Percentiles rank a stretch among this genome's conserved stretches.
Evolutionary conservation across 2,113 vertebrate genomes (phyloP).

Genomic region (Actenoides lindsayi): DNA sequence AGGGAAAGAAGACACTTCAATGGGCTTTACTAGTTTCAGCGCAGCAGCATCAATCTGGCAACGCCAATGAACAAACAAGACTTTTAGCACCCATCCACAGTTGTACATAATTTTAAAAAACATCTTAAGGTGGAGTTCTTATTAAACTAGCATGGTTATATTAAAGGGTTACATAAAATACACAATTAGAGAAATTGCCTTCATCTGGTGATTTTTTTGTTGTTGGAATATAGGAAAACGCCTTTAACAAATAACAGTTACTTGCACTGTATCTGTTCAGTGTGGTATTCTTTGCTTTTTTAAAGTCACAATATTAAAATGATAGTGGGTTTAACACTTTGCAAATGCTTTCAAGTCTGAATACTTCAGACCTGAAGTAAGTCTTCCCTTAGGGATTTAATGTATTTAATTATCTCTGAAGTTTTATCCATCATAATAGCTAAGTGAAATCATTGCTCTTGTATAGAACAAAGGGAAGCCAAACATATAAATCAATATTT

Average conservation of each 20-base stretch:
- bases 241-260: not conserved
- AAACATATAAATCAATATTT: constrained; percentile 70
- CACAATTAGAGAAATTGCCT: not conserved
- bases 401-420: constrained; percentile 73
- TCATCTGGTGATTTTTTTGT: not conserved
- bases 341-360: constrained; percentile 57
- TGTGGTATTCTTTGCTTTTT: not conserved
- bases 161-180: not conserved
- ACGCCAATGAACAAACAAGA: not conserved
- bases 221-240: not conserved
- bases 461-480: constrained; percentile 49
- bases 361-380: constrained; percentile 66
- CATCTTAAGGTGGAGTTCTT: not conserved
- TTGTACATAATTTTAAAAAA: not conserved
- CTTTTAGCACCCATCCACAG: not conserved
- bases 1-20: too few species aligned
- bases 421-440: constrained; percentile 69
- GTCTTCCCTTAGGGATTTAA: constrained; percentile 64
- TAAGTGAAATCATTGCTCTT: constrained; percentile 64
- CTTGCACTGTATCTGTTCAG: not conserved
- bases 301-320: not conserved
- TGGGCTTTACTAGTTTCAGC: not conserved
- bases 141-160: not conserved
- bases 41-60: not conserved
- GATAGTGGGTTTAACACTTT: constrained; percentile 38